A percentile compares a stretch with the other conserved stretches of the same genome.
Conservation (phyloP, 2,888 invertebrate genomes). For the Anthoptus insignis region DNA sequence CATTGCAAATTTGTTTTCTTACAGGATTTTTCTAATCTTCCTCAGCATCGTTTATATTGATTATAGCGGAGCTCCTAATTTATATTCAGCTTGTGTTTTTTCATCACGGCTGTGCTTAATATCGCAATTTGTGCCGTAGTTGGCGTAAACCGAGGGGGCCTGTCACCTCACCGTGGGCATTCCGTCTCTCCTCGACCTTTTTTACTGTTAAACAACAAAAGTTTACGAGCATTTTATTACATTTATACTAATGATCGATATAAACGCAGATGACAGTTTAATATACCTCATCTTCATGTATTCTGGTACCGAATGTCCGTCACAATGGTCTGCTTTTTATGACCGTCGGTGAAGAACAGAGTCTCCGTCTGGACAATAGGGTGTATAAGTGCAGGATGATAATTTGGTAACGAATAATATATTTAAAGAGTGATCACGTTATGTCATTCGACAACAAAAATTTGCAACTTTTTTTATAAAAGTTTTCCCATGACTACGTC, state of each 20-base stretch:
- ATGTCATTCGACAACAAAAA: too few species aligned
- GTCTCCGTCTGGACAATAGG: conserved; percentile 3
- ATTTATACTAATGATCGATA: conserved; percentile 51
- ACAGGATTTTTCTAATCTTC: conserved; percentile 86
- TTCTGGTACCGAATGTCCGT: conserved; percentile 62
- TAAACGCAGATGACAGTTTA: conserved; percentile 63
- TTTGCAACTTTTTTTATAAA: too few species aligned
- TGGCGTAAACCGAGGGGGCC: conserved; percentile 82
- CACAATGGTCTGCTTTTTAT: conserved; percentile 67
- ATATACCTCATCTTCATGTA: conserved; percentile 70
- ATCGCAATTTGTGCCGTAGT: conserved; percentile 86
- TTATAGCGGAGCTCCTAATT: conserved; percentile 86
- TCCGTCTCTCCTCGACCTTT: conserved; percentile 69
- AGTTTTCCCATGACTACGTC: too few species aligned
- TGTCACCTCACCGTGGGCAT: conserved; percentile 80
- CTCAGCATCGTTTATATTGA: conserved; percentile 87
- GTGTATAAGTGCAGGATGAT: too few species aligned
- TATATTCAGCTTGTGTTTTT: conserved; percentile 87
- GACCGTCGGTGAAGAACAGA: conserved; percentile 52
- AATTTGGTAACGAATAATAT: too few species aligned
- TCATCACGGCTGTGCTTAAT: conserved; percentile 87
- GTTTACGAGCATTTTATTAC: conserved; percentile 68
- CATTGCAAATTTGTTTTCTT: conserved; percentile 83
- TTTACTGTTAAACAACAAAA: conserved; percentile 76
- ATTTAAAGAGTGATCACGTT: too few species aligned